phyloP scores from a whole-genome alignment of 2,888 invertebrate genomes.

The Drosophila neoperkinsi region DNA sequence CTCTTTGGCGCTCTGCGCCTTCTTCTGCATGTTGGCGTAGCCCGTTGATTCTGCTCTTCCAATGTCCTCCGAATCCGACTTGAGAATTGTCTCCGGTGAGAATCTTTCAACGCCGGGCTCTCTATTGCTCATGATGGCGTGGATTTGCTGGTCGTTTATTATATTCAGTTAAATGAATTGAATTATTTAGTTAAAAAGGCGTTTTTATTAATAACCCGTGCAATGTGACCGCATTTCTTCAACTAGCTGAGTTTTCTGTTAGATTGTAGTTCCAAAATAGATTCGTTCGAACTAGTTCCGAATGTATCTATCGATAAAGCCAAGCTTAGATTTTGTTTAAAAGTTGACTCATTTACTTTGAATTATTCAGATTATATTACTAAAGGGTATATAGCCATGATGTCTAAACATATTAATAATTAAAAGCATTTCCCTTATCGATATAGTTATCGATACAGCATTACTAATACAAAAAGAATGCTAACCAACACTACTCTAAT shows the following conservation, averaged over 20 bases:
- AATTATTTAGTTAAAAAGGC: slow-evolving; percentile 40
- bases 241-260: slow-evolving; percentile 45
- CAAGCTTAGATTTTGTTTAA: background rate
- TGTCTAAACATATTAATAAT: background rate
- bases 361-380: background rate
- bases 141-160: background rate
- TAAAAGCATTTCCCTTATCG: slow-evolving; percentile 1
- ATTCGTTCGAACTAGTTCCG: slow-evolving; percentile 14
- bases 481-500: slow-evolving; percentile 29
- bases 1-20: slow-evolving; percentile 48
- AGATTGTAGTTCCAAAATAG: slow-evolving; percentile 10
- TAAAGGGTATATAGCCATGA: background rate
- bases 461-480: slow-evolving; percentile 7
- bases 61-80: slow-evolving; percentile 34
- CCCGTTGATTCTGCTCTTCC: background rate
- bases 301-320: background rate
- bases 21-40: slow-evolving; percentile 6
- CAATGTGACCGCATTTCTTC: slow-evolving; percentile 41
- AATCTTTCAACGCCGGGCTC: slow-evolving; percentile 53
- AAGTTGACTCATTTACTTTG: too few species aligned
- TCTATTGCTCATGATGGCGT: slow-evolving; percentile 35
- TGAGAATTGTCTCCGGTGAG: slow-evolving; percentile 58
- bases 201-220: slow-evolving; percentile 40
- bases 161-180: slow-evolving; percentile 18
- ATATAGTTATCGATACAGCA: slow-evolving; percentile 19